Conservation (phyloP, 2,113 vertebrate genomes). For the Bostrychus sinensis region DNA sequence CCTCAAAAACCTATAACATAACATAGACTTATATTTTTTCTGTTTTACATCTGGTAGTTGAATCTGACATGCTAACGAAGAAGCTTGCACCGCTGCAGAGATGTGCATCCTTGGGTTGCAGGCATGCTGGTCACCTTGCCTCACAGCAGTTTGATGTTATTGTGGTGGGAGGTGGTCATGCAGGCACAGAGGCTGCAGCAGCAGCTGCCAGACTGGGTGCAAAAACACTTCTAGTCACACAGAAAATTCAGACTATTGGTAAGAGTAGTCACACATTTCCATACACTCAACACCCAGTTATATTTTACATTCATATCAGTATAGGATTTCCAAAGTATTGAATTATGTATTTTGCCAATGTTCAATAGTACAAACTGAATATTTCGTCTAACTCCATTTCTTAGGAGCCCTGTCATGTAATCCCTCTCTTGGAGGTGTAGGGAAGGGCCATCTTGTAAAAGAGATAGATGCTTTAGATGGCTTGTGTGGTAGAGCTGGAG, state of each 20-base stretch:
- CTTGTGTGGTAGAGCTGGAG: slow-evolving; percentile 89
- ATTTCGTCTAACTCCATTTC: neutral
- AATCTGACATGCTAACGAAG: slow-evolving; percentile 64
- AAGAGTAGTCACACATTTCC: slow-evolving; percentile 18
- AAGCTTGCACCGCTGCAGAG: slow-evolving; percentile 41
- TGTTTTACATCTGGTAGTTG: slow-evolving; percentile 25
- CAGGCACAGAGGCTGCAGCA: slow-evolving; percentile 89
- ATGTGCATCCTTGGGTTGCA: slow-evolving; percentile 29
- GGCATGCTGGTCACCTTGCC: slow-evolving; percentile 41
- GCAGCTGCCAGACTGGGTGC: slow-evolving; percentile 88
- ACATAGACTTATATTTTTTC: neutral
- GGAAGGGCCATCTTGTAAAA: slow-evolving; percentile 92
- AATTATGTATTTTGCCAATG: neutral
- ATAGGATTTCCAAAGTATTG: neutral
- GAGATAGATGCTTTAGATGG: slow-evolving; percentile 95
- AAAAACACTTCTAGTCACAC: slow-evolving; percentile 88
- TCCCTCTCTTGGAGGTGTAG: slow-evolving; percentile 93
- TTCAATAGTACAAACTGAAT: neutral
- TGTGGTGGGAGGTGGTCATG: slow-evolving; percentile 92
- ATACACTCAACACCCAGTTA: neutral
- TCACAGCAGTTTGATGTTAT: slow-evolving; percentile 84
- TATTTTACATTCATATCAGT: too few relatives aligned
- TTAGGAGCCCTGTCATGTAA: slow-evolving; percentile 94
- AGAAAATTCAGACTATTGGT: slow-evolving; percentile 88
- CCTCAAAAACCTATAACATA: neutral